Conservation (phyloP, 2,113 vertebrate genomes). For the Corythornis cristatus region DNA sequence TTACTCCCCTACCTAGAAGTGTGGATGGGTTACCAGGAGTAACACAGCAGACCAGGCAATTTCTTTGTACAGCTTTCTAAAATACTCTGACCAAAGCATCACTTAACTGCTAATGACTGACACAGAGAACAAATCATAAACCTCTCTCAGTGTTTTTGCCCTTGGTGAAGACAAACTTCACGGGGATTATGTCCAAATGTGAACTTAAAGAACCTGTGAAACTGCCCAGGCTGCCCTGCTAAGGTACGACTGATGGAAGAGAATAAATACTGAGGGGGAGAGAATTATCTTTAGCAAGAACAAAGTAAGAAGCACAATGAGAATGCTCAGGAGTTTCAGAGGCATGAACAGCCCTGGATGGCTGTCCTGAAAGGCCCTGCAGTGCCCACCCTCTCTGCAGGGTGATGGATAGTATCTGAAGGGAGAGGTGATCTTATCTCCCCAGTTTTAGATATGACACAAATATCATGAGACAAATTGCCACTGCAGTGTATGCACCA, state of each 20-base stretch:
- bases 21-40: background rate
- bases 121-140: background rate
- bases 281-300: background rate
- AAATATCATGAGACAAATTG: slow-evolving; percentile 3
- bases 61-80: background rate
- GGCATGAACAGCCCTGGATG: background rate
- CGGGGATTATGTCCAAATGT: background rate
- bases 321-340: background rate
- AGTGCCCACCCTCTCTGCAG: background rate
- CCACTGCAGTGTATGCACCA: background rate
- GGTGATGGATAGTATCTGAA: background rate
- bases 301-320: background rate
- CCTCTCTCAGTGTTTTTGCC: background rate
- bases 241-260: background rate
- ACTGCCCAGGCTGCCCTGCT: background rate
- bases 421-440: background rate
- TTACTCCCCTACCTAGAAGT: background rate
- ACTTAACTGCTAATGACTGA: background rate
- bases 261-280: background rate
- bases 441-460: background rate
- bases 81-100: background rate
- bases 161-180: slow-evolving; percentile 1
- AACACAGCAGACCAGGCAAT: background rate
- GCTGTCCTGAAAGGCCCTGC: slow-evolving; percentile 4
- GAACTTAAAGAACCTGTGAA: background rate